These are phyloP conservation scores for Cromileptes altivelis DNA, from an alignment of 2,113 vertebrate species.

Conservation along the genomic window DNA sequence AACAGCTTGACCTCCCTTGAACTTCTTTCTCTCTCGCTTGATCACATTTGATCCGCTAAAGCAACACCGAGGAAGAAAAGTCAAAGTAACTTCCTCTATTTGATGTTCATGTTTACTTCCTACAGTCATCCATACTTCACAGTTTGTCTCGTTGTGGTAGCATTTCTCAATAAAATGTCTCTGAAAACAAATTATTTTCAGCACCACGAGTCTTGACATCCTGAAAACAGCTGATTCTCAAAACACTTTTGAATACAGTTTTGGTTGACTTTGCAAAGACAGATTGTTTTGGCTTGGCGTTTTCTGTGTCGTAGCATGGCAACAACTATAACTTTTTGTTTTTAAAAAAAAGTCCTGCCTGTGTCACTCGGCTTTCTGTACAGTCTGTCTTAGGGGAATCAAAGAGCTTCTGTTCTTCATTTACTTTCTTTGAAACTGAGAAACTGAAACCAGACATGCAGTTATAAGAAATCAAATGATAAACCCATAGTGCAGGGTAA, in stretches of 20 bases:
- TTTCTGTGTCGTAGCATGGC: background rate
- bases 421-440: background rate
- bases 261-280: background rate
- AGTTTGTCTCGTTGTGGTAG: background rate
- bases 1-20: slow-evolving; percentile 37
- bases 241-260: background rate
- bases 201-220: background rate
- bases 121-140: background rate
- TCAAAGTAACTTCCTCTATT: slow-evolving; percentile 14
- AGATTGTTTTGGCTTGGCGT: background rate
- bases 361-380: background rate
- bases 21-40: slow-evolving; percentile 28
- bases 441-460: slow-evolving; percentile 2
- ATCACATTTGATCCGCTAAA: slow-evolving; percentile 38
- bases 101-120: background rate
- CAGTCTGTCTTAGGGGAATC: background rate
- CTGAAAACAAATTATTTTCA: background rate
- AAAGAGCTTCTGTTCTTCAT: background rate
- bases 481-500: background rate
- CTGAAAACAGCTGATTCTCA: background rate
- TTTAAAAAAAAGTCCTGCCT: background rate
- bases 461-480: background rate
- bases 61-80: slow-evolving; percentile 6
- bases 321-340: background rate
- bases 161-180: background rate